Conservation (phyloP, 2,113 vertebrate genomes). For the Porphyrio hochstetteri region DNA sequence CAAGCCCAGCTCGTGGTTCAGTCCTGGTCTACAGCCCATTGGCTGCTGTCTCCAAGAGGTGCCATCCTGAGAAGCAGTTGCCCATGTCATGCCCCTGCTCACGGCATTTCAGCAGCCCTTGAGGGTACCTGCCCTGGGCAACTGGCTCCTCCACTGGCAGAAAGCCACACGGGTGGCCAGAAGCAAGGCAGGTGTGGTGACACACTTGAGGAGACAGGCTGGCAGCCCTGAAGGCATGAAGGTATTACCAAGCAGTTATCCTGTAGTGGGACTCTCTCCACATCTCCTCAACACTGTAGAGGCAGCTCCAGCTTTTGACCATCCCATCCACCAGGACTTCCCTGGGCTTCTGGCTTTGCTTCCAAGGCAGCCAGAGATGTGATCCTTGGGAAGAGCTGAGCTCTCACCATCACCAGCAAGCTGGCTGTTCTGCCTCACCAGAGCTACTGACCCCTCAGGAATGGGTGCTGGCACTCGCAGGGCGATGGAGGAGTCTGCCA, state of each 20-base stretch:
- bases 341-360: background rate
- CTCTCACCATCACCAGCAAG: background rate
- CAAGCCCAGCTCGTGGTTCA: fast-evolving
- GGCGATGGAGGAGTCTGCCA: background rate
- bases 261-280: background rate
- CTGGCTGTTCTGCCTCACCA: background rate
- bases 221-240: background rate
- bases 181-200: background rate
- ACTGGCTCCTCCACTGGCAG: fast-evolving
- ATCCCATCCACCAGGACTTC: background rate
- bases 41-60: background rate
- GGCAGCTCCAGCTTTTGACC: background rate
- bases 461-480: too few relatives aligned
- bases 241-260: fast-evolving
- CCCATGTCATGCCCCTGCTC: background rate
- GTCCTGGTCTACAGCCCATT: background rate
- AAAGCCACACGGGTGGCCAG: background rate
- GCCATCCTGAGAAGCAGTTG: background rate
- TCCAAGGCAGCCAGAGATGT: background rate
- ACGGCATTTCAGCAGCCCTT: background rate
- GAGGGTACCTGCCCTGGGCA: fast-evolving
- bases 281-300: background rate
- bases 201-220: fast-evolving
- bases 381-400: background rate
- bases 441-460: background rate